A percentile compares a stretch with the other conserved stretches of the same genome.
phyloP scores from a whole-genome alignment of 2,888 invertebrate species.

The Deilephila porcellus region DNA sequence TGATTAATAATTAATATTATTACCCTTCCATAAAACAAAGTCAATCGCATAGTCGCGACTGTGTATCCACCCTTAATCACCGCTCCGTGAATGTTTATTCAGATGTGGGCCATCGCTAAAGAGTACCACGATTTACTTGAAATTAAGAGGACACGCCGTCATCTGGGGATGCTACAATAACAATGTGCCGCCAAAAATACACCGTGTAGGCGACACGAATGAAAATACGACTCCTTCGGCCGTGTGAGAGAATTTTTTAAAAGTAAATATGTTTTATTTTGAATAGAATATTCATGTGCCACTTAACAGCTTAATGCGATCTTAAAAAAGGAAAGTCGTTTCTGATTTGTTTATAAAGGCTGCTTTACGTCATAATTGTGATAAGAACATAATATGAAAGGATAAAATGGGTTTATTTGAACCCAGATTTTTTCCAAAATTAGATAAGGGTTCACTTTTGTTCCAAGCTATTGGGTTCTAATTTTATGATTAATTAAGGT shows the following conservation, averaged over 20 bases:
- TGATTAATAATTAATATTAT: no score
- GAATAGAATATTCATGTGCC: constrained; percentile 33
- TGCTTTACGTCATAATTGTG: background rate
- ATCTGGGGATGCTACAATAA: constrained; percentile 79
- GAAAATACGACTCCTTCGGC: constrained; percentile 39
- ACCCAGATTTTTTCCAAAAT: no score
- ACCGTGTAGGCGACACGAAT: constrained; percentile 50
- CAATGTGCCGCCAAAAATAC: constrained; percentile 77
- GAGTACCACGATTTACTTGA: constrained; percentile 81
- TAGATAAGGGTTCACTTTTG: no score
- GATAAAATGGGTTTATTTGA: background rate
- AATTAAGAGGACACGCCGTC: constrained; percentile 79
- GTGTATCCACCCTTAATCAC: constrained; percentile 27
- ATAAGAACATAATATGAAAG: background rate
- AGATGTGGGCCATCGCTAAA: constrained; percentile 77
- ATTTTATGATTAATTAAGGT: no score
- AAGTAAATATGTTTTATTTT: constrained; percentile 35
- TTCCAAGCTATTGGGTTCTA: no score
- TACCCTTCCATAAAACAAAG: background rate
- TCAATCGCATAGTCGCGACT: constrained; percentile 3
- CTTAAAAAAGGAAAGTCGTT: background rate
- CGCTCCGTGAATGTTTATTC: constrained; percentile 72
- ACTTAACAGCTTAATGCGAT: constrained; percentile 7
- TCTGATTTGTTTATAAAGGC: background rate
- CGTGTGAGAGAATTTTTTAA: constrained; percentile 43